Conservation (phyloP, 2,113 vertebrate genomes). For the Lepisosteus osseus region DNA sequence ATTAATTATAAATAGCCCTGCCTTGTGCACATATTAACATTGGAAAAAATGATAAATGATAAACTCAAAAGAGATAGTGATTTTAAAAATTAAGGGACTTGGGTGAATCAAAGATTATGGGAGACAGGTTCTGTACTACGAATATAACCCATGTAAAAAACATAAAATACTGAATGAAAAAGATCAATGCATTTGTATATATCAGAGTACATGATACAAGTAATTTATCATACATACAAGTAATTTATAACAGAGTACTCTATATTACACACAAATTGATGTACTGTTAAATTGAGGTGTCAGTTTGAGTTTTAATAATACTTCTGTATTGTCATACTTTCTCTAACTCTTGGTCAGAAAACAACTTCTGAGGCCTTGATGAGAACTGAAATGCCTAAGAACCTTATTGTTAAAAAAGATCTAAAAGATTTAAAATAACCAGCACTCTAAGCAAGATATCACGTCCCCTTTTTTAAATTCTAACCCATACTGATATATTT, state of each 20-base stretch:
- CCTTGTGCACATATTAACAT: conserved; percentile 40
- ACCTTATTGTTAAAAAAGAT: too few species aligned
- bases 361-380: too few species aligned
- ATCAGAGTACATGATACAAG: too few species aligned
- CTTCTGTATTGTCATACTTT: not conserved
- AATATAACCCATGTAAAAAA: not conserved
- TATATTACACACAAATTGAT: not conserved
- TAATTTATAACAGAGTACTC: not conserved
- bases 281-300: not conserved
- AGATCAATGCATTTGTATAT: not conserved
- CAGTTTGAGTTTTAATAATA: conserved; percentile 6
- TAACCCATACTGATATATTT: too few species aligned
- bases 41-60: conserved; percentile 47
- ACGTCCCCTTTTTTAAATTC: too few species aligned
- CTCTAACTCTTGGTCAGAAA: not conserved
- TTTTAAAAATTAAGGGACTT: not conserved
- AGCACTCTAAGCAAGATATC: too few species aligned
- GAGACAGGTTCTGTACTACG: not conserved
- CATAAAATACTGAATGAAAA: not conserved
- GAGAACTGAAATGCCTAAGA: too few species aligned
- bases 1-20: conserved; percentile 53
- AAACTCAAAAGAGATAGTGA: conserved; percentile 35
- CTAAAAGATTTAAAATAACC: too few species aligned
- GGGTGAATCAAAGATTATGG: conserved; percentile 45
- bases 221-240: not conserved